Conservation (phyloP, 2,797 vertebrate species). For the Eutrigla gurnardus region DNA sequence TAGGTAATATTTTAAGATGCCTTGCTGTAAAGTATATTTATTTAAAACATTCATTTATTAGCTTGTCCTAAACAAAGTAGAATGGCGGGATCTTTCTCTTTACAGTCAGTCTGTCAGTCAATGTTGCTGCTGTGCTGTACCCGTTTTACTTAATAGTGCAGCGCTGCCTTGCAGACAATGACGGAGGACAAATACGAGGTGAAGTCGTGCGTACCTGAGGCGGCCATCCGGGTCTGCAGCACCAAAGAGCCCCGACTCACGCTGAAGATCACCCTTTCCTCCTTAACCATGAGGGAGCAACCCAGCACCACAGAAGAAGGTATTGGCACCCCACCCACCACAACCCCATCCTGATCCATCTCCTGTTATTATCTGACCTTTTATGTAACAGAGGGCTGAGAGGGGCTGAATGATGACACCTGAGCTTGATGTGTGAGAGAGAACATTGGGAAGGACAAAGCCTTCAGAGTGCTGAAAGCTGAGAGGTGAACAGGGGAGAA, state of each 20-base stretch:
- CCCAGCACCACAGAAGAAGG: conserved; percentile 87
- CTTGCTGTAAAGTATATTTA: neutral
- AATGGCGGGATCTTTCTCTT: neutral
- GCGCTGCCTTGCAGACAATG: conserved; percentile 87
- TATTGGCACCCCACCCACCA: conserved; percentile 65
- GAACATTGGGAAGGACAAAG: conserved; percentile 11
- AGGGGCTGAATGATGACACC: conserved; percentile 12
- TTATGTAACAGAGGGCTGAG: conserved; percentile 12
- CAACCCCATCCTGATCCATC: neutral
- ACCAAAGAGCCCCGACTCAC: conserved; percentile 88
- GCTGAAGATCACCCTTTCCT: conserved; percentile 94
- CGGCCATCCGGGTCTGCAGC: conserved; percentile 90
- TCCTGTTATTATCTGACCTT: conserved; percentile 54
- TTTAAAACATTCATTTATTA: neutral
- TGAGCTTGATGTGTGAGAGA: conserved; percentile 21
- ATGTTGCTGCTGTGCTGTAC: neutral
- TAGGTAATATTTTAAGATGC: too few species aligned
- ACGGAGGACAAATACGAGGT: conserved; percentile 92
- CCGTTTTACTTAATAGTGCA: conserved; percentile 34
- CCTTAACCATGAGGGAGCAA: conserved; percentile 90
- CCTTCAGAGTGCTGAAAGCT: conserved; percentile 41
- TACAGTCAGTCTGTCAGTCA: conserved; percentile 4
- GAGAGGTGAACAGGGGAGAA: conserved; percentile 35
- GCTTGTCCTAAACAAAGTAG: neutral
- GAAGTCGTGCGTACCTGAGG: conserved; percentile 88